Percentiles rank a stretch among this genome's conserved stretches.
phyloP scores from a whole-genome alignment of 1,140 invertebrate genomes.

The Periplaneta americana region DNA sequence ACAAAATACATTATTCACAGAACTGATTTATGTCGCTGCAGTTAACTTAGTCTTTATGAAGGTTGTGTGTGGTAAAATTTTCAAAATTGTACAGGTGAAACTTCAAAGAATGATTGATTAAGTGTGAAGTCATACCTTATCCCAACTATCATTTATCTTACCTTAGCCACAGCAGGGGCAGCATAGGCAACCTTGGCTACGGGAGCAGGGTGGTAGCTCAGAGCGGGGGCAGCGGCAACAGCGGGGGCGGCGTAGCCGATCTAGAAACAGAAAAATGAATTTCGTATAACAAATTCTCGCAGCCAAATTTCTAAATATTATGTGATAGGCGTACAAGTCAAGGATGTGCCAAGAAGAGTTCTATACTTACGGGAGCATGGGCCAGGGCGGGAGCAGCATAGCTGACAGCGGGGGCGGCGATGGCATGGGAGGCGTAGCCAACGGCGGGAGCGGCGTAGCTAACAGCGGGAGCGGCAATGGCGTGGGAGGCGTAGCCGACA shows the following conservation, averaged over 20 bases:
- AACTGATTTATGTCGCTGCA: too few relatives aligned
- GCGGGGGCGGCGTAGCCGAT: neutral
- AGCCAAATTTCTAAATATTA: too few relatives aligned
- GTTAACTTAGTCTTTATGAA: too few relatives aligned
- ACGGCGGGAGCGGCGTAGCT: slow-evolving; percentile 9
- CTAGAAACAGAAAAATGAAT: too few relatives aligned
- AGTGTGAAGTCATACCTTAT: too few relatives aligned
- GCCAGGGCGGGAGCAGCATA: slow-evolving; percentile 16
- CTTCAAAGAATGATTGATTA: too few relatives aligned
- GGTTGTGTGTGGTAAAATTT: too few relatives aligned
- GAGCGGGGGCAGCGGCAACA: neutral
- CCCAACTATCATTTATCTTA: neutral
- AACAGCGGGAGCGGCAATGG: slow-evolving; percentile 3
- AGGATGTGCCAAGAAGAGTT: neutral
- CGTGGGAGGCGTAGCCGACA: slow-evolving; percentile 3
- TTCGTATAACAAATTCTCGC: too few relatives aligned
- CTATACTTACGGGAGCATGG: neutral
- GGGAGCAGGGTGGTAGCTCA: neutral
- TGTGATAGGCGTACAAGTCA: too few relatives aligned
- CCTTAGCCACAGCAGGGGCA: slow-evolving; percentile 12
- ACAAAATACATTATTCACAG: too few relatives aligned
- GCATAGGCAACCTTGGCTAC: slow-evolving; percentile 4
- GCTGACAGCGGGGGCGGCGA: slow-evolving; percentile 21
- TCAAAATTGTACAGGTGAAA: too few relatives aligned
- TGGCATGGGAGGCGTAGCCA: neutral